Conservation (phyloP, 1,140 invertebrate species). For the Scaptomyza pallida region DNA sequence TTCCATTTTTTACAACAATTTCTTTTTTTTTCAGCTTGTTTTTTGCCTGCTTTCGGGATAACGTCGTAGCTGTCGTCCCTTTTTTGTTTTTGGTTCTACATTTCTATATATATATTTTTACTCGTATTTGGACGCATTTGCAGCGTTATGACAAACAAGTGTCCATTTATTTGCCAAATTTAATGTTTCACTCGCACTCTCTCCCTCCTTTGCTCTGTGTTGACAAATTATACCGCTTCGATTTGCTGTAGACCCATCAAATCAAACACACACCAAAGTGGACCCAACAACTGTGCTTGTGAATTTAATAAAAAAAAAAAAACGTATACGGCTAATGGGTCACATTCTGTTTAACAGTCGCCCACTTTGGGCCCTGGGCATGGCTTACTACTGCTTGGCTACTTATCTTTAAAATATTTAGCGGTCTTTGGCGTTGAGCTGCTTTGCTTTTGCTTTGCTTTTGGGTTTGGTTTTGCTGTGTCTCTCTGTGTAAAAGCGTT, state of each 20-base stretch:
- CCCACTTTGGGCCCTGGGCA: conserved; percentile 35
- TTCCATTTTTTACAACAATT: conserved; percentile 70
- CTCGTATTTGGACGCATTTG: conserved; percentile 77
- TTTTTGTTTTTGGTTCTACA: conserved; percentile 50
- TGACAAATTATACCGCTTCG: conserved; percentile 81
- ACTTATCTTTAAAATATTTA: conserved; percentile 80
- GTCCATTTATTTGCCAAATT: conserved; percentile 82
- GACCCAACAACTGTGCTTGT: conserved; percentile 71
- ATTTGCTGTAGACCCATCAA: conserved; percentile 67
- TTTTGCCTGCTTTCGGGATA: conserved; percentile 49
- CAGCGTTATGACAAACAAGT: conserved; percentile 82
- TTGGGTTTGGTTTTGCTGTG: too few species aligned
- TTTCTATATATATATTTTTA: conserved; percentile 47
- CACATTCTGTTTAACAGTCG: too few species aligned
- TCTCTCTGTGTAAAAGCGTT: conserved; percentile 28
- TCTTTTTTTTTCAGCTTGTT: conserved; percentile 24
- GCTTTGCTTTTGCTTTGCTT: conserved; percentile 6
- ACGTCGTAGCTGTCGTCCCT: conserved; percentile 52
- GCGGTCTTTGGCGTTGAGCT: conserved; percentile 45
- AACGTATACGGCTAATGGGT: conserved; percentile 67
- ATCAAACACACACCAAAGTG: conserved; percentile 32
- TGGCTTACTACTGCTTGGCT: conserved; percentile 20
- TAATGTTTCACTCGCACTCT: conserved; percentile 71
- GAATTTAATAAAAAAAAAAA: conserved; percentile 68
- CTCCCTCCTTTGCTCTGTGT: conserved; percentile 37